Conservation (phyloP, 2,113 vertebrate genomes). For the Phyllostomus discolor region DNA sequence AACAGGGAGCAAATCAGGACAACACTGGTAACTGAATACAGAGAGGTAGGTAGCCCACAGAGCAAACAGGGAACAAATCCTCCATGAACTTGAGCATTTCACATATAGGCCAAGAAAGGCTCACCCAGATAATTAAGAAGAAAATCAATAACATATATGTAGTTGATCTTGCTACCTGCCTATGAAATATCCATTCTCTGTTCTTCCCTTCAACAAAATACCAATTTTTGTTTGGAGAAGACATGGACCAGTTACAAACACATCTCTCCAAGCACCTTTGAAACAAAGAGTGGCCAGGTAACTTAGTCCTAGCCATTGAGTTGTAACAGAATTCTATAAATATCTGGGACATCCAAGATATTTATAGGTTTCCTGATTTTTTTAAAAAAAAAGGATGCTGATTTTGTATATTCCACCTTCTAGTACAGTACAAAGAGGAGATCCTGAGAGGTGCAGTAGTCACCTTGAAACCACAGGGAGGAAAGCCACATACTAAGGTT, state of each 20-base stretch:
- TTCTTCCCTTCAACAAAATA: not conserved
- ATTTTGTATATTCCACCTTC: not conserved
- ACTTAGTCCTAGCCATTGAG: not conserved
- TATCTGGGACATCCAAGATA: not conserved
- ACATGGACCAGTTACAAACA: not conserved
- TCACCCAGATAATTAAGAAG: not conserved
- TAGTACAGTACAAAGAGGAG: not conserved
- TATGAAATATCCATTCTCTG: not conserved
- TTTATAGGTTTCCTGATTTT: not conserved
- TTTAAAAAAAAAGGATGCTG: not conserved
- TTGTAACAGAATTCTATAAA: not conserved
- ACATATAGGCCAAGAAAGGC: not conserved
- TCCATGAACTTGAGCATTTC: not conserved
- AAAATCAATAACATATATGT: not conserved
- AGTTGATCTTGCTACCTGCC: not conserved
- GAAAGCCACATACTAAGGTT: not conserved
- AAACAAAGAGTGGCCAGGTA: not conserved
- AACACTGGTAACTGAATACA: not conserved
- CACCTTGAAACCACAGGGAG: not conserved
- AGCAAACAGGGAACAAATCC: not conserved
- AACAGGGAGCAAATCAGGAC: not conserved
- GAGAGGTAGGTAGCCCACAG: not conserved
- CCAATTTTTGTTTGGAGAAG: not conserved
- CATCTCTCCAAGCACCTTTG: not conserved
- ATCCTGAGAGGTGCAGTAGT: not conserved